A percentile compares a stretch with the other conserved stretches of the same genome.
These are phyloP conservation scores for Mesocentrotus franciscanus DNA, from an alignment of 53 echinoderm and acorn worm species.

Conservation along the genomic window DNA sequence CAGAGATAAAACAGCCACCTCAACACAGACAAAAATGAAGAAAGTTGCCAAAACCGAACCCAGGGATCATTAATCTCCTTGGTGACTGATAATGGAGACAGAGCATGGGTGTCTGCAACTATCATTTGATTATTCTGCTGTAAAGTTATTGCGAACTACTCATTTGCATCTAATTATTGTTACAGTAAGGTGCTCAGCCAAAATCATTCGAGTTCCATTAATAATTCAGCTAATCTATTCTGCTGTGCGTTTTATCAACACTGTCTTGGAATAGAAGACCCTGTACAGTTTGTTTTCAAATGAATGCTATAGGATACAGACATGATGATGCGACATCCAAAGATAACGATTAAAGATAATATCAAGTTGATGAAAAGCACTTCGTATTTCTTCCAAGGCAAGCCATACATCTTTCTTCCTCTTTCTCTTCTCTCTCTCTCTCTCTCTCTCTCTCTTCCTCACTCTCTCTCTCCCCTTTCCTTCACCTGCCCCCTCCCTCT, in stretches of 20 bases:
- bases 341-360: too few species aligned
- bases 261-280: too few species aligned
- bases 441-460: not conserved
- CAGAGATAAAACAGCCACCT: not conserved
- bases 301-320: too few species aligned
- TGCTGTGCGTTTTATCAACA: too few species aligned
- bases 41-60: not conserved
- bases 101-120: constrained; percentile 4
- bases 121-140: not conserved
- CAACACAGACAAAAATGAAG: not conserved
- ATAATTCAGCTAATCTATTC: not conserved
- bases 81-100: constrained; percentile 19
- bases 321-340: too few species aligned
- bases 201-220: not conserved
- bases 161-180: not conserved
- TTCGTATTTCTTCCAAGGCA: too few species aligned
- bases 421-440: not conserved
- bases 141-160: not conserved
- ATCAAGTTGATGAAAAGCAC: too few species aligned
- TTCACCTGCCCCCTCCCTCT: not conserved
- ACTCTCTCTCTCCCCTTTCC: not conserved
- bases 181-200: not conserved
- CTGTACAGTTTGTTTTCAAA: too few species aligned
- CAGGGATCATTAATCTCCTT: constrained; percentile 4
- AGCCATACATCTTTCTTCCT: not conserved